Percentiles rank a stretch among this genome's conserved stretches.
These are phyloP conservation scores for Spea bombifrons DNA, from an alignment of 2,113 vertebrate species.

Conservation along the genomic window DNA sequence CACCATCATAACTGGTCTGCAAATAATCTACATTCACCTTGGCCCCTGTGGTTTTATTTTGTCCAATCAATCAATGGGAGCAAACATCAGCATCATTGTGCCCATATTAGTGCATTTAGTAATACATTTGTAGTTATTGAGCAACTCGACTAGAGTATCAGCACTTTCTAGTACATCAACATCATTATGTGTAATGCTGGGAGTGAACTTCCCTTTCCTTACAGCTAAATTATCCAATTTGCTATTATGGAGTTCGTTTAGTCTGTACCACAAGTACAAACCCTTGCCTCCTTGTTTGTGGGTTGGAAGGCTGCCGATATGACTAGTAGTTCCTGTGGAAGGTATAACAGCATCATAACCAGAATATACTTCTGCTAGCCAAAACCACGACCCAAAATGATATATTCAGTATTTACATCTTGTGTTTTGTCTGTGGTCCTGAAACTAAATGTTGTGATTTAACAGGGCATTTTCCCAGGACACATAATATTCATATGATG, in stretches of 20 bases:
- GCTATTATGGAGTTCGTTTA: slow-evolving; percentile 36
- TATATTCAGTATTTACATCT: slow-evolving; percentile 1
- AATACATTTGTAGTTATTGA: no score
- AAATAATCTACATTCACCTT: no score
- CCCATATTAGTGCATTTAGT: no score
- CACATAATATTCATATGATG: neutral
- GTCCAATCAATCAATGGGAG: no score
- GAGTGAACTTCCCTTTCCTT: slow-evolving; percentile 27
- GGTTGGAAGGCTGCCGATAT: slow-evolving; percentile 28
- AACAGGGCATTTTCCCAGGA: neutral
- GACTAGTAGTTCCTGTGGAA: slow-evolving; percentile 40
- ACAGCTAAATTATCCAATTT: slow-evolving; percentile 34
- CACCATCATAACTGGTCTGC: no score
- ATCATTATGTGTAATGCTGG: slow-evolving; percentile 23
- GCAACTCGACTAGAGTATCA: neutral
- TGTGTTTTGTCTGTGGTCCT: slow-evolving; percentile 2
- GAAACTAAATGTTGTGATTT: neutral
- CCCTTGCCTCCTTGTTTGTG: slow-evolving; percentile 32
- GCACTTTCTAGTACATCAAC: neutral
- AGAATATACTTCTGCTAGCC: slow-evolving; percentile 29
- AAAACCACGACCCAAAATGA: slow-evolving; percentile 36
- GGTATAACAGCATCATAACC: slow-evolving; percentile 23
- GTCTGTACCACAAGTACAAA: slow-evolving; percentile 36
- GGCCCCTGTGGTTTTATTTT: no score
- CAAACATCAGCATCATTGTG: no score